Percentiles rank a stretch among this genome's conserved stretches.
Conservation (phyloP, 2,888 invertebrate genomes). For the Pristionchus maxplancki region DNA sequence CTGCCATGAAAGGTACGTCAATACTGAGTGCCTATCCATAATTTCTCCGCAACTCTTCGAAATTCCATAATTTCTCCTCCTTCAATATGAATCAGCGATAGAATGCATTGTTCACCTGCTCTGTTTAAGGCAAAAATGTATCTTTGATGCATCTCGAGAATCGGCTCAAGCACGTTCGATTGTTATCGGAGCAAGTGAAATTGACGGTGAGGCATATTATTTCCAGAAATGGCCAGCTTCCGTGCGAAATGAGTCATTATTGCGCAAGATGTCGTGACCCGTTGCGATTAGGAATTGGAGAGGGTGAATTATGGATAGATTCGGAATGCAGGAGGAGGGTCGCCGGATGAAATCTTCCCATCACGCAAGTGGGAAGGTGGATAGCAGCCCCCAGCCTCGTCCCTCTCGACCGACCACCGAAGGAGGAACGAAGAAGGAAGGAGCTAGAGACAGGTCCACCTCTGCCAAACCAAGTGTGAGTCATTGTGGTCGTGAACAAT, state of each 20-base stretch:
- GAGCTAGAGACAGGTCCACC: not conserved
- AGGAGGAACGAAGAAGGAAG: not conserved
- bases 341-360: constrained; percentile 33
- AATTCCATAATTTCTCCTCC: not conserved
- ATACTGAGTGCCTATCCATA: not conserved
- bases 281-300: not conserved
- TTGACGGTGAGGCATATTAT: not conserved
- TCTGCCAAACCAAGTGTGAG: constrained; percentile 41
- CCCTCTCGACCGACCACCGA: constrained; percentile 25
- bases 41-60: not conserved
- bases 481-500: not conserved
- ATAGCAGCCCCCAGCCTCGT: not conserved
- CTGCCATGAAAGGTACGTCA: constrained; percentile 7
- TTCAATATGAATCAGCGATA: not conserved
- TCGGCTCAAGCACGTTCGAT: not conserved
- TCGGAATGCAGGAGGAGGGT: constrained; percentile 16
- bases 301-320: constrained; percentile 22
- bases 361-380: constrained; percentile 45
- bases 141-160: constrained; percentile 34
- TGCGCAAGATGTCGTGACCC: not conserved
- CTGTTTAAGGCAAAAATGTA: constrained; percentile 1
- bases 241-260: constrained; percentile 8
- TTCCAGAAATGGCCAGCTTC: not conserved
- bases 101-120: not conserved
- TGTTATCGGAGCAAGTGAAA: constrained; percentile 4